Percentiles rank a stretch among this genome's conserved stretches.
phyloP scores from a whole-genome alignment of 2,888 invertebrate species.

The Oligia fasciuncula region DNA sequence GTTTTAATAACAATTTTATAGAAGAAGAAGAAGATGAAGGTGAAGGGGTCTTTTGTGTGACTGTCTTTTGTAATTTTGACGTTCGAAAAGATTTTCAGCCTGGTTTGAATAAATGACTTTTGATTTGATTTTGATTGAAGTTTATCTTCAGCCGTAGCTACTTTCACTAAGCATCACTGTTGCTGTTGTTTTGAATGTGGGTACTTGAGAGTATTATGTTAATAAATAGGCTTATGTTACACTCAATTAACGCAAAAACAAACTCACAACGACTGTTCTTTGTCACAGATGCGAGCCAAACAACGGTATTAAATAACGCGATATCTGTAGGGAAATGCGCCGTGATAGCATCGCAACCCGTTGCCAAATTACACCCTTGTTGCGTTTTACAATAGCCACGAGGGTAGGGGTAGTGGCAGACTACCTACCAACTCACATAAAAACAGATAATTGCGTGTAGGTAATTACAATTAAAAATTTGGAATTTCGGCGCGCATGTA shows the following conservation, averaged over 20 bases:
- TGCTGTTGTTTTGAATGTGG: slow-evolving; percentile 37
- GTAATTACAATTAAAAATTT: slow-evolving; percentile 51
- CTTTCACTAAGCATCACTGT: slow-evolving; percentile 6
- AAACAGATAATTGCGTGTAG: slow-evolving; percentile 56
- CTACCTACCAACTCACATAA: slow-evolving; percentile 62
- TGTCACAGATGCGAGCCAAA: slow-evolving; percentile 80
- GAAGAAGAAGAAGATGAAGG: background rate
- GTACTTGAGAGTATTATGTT: slow-evolving; percentile 17
- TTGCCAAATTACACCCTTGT: slow-evolving; percentile 88
- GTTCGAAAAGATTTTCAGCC: too few species aligned
- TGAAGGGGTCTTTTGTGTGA: too few species aligned
- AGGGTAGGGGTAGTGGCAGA: slow-evolving; percentile 63
- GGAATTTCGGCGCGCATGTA: slow-evolving; percentile 11
- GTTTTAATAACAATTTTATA: slow-evolving; percentile 18
- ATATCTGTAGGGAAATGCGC: slow-evolving; percentile 86
- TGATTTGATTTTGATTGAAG: background rate
- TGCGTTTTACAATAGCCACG: slow-evolving; percentile 83
- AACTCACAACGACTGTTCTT: slow-evolving; percentile 73
- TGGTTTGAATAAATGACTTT: too few species aligned
- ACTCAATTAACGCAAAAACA: slow-evolving; percentile 72
- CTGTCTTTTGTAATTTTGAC: too few species aligned
- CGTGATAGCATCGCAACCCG: slow-evolving; percentile 84
- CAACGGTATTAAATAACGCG: slow-evolving; percentile 85
- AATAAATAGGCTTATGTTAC: slow-evolving; percentile 50
- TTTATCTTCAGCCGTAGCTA: slow-evolving; percentile 12